Evolutionary conservation across 2,888 invertebrate genomes (phyloP).

Genomic region (Himalopsyche tibetana): DNA sequence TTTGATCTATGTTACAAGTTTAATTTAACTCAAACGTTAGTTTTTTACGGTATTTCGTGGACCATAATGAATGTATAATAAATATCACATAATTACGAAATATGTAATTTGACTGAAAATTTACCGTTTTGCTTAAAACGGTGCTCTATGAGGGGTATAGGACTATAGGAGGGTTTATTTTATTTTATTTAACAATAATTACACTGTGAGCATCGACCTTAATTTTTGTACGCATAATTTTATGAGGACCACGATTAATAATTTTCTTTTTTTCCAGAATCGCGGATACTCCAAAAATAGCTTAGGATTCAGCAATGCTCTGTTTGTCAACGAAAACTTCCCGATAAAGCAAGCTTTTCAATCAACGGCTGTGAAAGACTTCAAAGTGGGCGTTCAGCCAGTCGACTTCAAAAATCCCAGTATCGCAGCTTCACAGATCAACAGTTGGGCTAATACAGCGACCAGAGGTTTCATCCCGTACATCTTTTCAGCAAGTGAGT

Average conservation of each 20-base stretch:
- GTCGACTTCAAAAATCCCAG: constrained; percentile 76
- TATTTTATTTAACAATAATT: too few species aligned
- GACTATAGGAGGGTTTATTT: too few species aligned
- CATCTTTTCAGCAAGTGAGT: constrained; percentile 77
- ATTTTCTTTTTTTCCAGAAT: constrained; percentile 41
- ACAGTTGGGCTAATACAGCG: constrained; percentile 82
- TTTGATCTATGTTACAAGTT: too few species aligned
- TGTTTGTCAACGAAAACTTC: constrained; percentile 71
- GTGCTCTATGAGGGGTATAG: too few species aligned
- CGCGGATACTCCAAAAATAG: constrained; percentile 67
- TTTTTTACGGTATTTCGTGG: too few species aligned
- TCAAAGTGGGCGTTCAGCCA: constrained; percentile 77
- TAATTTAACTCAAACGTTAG: too few species aligned
- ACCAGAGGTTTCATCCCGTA: constrained; percentile 83
- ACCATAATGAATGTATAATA: too few species aligned
- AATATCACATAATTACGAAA: too few species aligned
- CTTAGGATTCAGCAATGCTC: constrained; percentile 71
- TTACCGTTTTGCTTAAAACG: too few species aligned
- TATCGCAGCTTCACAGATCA: constrained; percentile 78
- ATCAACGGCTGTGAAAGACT: constrained; percentile 71
- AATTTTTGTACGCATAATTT: too few species aligned
- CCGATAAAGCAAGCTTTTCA: constrained; percentile 70
- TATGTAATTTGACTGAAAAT: too few species aligned
- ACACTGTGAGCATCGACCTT: too few species aligned
- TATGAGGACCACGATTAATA: neutral